Percentiles rank a stretch among this genome's conserved stretches.
These are phyloP conservation scores for Hyppa rectilinea DNA, from an alignment of 2,888 invertebrate genomes.

Conservation along the genomic window DNA sequence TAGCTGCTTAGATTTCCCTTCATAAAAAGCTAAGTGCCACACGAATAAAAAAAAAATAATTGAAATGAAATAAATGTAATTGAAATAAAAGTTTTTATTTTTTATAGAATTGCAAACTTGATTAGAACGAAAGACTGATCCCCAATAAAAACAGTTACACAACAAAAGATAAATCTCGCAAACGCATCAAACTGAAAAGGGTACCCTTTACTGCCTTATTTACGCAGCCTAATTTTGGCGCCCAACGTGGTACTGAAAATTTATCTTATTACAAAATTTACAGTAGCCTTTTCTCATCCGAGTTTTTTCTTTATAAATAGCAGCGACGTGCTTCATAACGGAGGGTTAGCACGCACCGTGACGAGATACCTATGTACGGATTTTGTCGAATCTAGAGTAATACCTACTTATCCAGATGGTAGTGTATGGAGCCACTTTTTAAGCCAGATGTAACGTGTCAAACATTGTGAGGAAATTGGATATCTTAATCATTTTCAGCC, in stretches of 20 bases:
- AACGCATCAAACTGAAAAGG: conserved; percentile 33
- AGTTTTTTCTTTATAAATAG: conserved; percentile 45
- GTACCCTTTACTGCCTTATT: conserved; percentile 33
- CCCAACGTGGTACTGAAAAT: conserved; percentile 38
- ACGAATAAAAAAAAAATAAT: too few relatives aligned
- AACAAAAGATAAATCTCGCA: conserved; percentile 41
- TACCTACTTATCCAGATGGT: too few relatives aligned
- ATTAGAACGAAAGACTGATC: conserved; percentile 42
- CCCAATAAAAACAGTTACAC: conserved; percentile 31
- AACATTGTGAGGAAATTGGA: background rate
- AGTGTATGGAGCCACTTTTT: background rate
- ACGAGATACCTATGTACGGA: background rate
- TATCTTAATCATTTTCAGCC: background rate
- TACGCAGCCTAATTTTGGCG: conserved; percentile 43
- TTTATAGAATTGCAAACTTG: conserved; percentile 47
- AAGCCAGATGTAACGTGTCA: background rate
- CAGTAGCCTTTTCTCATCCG: conserved; percentile 22
- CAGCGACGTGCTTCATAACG: conserved; percentile 33
- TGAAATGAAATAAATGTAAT: too few relatives aligned
- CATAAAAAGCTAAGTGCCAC: too few relatives aligned
- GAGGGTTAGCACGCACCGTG: conserved; percentile 13
- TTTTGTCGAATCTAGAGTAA: background rate
- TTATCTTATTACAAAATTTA: conserved; percentile 26
- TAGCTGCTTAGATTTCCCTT: too few relatives aligned
- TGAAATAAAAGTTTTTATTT: too few relatives aligned